These are phyloP conservation scores for Drosophila nebulosa DNA, from an alignment of 1,140 invertebrate genomes.

Conservation along the genomic window DNA sequence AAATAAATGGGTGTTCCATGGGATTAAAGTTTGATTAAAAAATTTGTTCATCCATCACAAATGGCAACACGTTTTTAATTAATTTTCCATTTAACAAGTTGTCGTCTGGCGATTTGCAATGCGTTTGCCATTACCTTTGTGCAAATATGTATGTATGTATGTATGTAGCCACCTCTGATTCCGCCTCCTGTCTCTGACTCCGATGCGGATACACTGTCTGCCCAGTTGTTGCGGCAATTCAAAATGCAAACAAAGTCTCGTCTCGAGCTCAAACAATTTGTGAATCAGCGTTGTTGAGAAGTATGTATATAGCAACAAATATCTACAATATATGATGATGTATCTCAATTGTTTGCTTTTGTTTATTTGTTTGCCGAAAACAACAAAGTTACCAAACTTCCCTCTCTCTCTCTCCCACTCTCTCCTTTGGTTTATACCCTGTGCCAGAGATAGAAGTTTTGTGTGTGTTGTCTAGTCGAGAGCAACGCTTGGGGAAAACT, in stretches of 20 bases:
- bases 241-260: constrained; percentile 74
- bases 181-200: background rate
- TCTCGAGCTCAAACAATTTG: constrained; percentile 65
- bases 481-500: constrained; percentile 57
- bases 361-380: constrained; percentile 71
- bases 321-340: constrained; percentile 46
- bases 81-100: constrained; percentile 47
- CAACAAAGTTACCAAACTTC: constrained; percentile 48
- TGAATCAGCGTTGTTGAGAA: constrained; percentile 37
- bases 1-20: background rate
- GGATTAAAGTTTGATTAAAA: background rate
- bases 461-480: constrained; percentile 22
- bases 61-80: constrained; percentile 53
- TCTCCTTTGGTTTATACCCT: constrained; percentile 8
- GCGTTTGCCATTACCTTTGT: constrained; percentile 10
- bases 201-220: no score
- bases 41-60: background rate
- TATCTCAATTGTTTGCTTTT: constrained; percentile 71
- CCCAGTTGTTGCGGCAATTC: constrained; percentile 49
- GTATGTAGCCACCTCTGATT: no score
- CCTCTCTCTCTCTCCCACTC: background rate
- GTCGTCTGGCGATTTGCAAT: constrained; percentile 30
- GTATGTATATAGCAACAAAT: constrained; percentile 33
- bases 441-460: background rate
- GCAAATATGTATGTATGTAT: constrained; percentile 47